A percentile compares a stretch with the other conserved stretches of the same genome.
Conservation (phyloP, 2,113 vertebrate genomes). For the Gila orcuttii region DNA sequence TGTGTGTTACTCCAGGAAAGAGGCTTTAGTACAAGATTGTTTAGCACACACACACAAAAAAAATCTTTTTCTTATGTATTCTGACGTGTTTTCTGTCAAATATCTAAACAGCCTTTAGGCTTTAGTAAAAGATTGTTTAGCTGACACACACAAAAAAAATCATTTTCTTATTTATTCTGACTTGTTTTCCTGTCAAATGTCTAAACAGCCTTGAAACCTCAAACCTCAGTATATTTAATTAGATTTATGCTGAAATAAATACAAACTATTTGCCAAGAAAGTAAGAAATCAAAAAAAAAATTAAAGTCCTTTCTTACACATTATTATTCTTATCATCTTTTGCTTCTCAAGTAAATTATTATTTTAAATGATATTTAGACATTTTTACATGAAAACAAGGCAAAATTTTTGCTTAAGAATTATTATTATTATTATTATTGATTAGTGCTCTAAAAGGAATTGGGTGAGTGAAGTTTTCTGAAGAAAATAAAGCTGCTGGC, state of each 20-base stretch:
- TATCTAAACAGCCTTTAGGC: neutral
- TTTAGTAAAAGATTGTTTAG: neutral
- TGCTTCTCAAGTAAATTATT: neutral
- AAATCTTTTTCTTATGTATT: neutral
- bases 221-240: neutral
- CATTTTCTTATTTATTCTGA: neutral
- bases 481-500: neutral
- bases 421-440: no score
- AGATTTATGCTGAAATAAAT: neutral
- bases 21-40: neutral
- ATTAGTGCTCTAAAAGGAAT: no score
- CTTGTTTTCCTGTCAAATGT: neutral
- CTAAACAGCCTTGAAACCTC: neutral
- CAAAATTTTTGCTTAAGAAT: neutral
- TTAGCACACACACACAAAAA: neutral
- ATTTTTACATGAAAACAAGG: neutral
- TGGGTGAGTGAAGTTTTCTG: neutral
- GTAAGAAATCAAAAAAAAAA: neutral
- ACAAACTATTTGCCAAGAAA: neutral
- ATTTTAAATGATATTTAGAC: neutral
- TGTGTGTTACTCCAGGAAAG: neutral
- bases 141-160: no score
- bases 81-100: neutral
- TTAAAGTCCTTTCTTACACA: neutral
- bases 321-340: neutral